A percentile compares a stretch with the other conserved stretches of the same genome.
These are phyloP conservation scores for Ivindomyrus marchei DNA, from an alignment of 2,113 vertebrate species.

Conservation along the genomic window DNA sequence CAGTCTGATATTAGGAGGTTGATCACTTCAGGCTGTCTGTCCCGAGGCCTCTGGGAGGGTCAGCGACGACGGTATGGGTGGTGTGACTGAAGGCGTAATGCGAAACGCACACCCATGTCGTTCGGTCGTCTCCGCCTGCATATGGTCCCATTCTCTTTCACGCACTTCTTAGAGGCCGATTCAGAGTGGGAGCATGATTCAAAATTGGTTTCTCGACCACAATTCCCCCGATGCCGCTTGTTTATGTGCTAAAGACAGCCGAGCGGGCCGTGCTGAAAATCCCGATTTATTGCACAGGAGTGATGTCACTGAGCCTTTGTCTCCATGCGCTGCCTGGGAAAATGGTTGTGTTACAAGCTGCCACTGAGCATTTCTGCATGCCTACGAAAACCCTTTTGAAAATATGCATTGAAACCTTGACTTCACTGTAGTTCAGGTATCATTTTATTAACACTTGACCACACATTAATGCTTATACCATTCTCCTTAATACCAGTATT, in stretches of 20 bases:
- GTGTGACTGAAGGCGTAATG: not conserved
- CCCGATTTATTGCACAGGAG: not conserved
- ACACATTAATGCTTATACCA: not conserved
- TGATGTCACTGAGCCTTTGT: constrained; percentile 11
- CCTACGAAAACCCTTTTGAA: not conserved
- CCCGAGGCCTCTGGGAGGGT: not conserved
- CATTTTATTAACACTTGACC: not conserved
- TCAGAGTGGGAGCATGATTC: not conserved
- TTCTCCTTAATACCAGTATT: not conserved
- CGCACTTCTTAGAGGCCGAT: not conserved
- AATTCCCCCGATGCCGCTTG: not conserved
- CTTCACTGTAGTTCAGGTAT: not conserved
- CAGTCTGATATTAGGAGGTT: not conserved
- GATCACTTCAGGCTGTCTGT: not conserved
- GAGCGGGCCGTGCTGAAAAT: not conserved
- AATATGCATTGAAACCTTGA: not conserved
- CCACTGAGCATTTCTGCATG: not conserved
- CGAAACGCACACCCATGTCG: not conserved
- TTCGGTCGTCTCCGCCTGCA: not conserved
- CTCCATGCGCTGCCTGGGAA: not conserved
- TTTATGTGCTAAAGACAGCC: constrained; percentile 11
- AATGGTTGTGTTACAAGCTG: not conserved
- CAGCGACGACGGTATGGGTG: not conserved
- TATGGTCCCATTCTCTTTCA: not conserved
- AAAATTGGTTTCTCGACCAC: not conserved